These are phyloP conservation scores for Pelodytes ibericus DNA, from an alignment of 2,797 vertebrate genomes.

Conservation along the genomic window DNA sequence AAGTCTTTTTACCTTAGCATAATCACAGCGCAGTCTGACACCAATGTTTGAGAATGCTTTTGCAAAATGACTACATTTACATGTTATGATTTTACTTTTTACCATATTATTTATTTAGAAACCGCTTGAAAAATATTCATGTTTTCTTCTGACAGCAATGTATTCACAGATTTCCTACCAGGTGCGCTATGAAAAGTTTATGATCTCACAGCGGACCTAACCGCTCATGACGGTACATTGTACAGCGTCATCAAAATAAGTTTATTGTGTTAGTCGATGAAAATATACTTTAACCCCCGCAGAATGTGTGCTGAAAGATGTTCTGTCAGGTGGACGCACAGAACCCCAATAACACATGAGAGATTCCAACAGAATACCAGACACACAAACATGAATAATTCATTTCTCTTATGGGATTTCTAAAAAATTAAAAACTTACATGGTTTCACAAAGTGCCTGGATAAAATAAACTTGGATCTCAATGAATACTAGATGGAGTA, in stretches of 20 bases:
- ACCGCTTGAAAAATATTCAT: not conserved
- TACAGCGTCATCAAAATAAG: not conserved
- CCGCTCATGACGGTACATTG: not conserved
- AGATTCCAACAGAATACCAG: not conserved
- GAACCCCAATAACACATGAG: not conserved
- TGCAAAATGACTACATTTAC: not conserved
- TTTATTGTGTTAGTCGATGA: not conserved
- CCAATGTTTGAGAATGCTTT: too few species aligned
- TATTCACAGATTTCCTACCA: conserved; percentile 15
- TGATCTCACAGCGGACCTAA: not conserved
- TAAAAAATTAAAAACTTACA: not conserved
- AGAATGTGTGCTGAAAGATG: too few species aligned
- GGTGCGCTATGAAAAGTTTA: conserved; percentile 25
- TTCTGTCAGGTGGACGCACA: not conserved
- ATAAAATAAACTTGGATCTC: conserved; percentile 8
- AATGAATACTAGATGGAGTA: conserved; percentile 1
- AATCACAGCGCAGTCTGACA: too few species aligned
- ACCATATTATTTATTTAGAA: not conserved
- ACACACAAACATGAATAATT: not conserved
- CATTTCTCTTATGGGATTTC: not conserved
- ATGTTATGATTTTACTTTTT: not conserved
- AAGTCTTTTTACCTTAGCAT: too few species aligned
- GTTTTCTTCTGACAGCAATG: not conserved
- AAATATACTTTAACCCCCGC: too few species aligned
- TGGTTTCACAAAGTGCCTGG: not conserved